These are phyloP conservation scores for Caenorhabditis sp. DNA, from an alignment of 2,888 invertebrate species.

Conservation along the genomic window DNA sequence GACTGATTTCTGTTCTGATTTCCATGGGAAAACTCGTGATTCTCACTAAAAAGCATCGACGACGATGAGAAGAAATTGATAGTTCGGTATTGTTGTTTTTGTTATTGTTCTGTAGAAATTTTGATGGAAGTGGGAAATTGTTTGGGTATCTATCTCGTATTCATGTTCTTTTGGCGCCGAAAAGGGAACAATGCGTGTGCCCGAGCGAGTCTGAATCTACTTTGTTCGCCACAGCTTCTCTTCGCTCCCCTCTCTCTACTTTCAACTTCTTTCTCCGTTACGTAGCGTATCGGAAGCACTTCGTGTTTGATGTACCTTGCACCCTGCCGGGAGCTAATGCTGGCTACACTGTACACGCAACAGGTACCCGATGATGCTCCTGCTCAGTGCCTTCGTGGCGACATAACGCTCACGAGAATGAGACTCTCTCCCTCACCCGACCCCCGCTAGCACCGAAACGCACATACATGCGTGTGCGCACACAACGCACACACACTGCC, in stretches of 20 bases:
- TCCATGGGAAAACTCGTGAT: too few relatives aligned
- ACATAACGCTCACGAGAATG: constrained; percentile 7
- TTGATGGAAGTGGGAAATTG: background rate
- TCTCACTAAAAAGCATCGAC: too few relatives aligned
- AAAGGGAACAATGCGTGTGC: background rate
- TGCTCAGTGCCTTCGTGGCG: constrained; percentile 13
- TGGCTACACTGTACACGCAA: constrained; percentile 39
- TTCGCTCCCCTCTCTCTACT: background rate
- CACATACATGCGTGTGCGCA: constrained; percentile 12
- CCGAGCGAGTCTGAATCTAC: background rate
- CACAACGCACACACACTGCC: constrained; percentile 16
- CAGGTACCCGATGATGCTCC: constrained; percentile 7
- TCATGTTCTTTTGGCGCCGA: too few relatives aligned
- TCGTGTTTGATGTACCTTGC: constrained; percentile 33
- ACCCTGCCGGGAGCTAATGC: background rate
- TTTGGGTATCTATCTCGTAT: constrained; percentile 1
- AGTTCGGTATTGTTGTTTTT: constrained; percentile 15
- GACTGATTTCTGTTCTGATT: constrained; percentile 1
- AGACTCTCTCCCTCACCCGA: constrained; percentile 18
- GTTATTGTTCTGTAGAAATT: constrained; percentile 1
- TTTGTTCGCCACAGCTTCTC: background rate
- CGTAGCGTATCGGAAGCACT: background rate
- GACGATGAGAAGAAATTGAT: background rate
- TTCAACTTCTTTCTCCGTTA: background rate
- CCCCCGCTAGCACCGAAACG: background rate